Conservation (phyloP, 1,140 invertebrate species). For the Heliconius hermathena region DNA sequence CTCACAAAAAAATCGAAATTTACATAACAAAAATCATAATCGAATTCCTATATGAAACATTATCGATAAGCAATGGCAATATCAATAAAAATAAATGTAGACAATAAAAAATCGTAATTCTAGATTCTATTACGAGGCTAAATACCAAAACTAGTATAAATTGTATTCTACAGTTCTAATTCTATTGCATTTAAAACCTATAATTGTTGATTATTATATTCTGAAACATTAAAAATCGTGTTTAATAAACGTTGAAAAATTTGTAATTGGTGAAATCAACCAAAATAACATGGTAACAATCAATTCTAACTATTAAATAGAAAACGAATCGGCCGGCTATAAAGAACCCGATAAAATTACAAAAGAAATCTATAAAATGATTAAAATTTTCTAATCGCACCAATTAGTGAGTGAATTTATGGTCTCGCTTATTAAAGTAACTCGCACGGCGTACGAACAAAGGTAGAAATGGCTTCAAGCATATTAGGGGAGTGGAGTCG, state of each 20-base stretch:
- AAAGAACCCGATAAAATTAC: slow-evolving; percentile 76
- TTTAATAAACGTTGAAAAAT: slow-evolving; percentile 60
- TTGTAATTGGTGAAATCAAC: slow-evolving; percentile 72
- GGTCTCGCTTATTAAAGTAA: slow-evolving; percentile 66
- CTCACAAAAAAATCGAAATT: neutral
- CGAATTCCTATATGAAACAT: neutral
- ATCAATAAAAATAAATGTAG: neutral
- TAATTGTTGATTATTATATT: slow-evolving; percentile 43
- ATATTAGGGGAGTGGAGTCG: neutral
- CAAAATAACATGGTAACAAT: slow-evolving; percentile 72
- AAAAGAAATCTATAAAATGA: slow-evolving; percentile 79
- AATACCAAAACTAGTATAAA: slow-evolving; percentile 7
- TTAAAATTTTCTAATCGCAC: slow-evolving; percentile 75
- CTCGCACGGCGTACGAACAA: slow-evolving; percentile 27
- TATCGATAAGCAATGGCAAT: neutral
- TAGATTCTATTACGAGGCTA: neutral
- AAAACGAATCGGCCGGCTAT: slow-evolving; percentile 68
- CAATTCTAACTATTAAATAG: slow-evolving; percentile 72
- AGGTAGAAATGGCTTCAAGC: slow-evolving; percentile 19
- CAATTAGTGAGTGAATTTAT: slow-evolving; percentile 75
- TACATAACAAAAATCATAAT: neutral
- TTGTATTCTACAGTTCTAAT: slow-evolving; percentile 28
- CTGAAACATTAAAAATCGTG: slow-evolving; percentile 46
- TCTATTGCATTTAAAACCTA: slow-evolving; percentile 27
- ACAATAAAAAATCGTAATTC: neutral